These are phyloP conservation scores for Epicauta chinensis DNA, from an alignment of 1,140 invertebrate species.

Conservation along the genomic window DNA sequence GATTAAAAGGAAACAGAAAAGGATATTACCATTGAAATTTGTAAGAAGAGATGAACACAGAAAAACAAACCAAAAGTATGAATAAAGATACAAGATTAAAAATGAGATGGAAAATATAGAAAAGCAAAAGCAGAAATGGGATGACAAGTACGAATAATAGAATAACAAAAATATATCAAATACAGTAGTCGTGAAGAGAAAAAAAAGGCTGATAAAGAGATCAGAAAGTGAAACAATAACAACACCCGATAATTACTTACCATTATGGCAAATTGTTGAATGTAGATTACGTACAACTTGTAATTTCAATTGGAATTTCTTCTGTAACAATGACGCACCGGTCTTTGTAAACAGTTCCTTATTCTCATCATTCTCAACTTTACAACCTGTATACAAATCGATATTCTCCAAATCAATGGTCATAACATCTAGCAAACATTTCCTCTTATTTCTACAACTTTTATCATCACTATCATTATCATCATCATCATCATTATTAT, in stretches of 20 bases:
- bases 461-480: slow-evolving; percentile 50
- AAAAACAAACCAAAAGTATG: too few species aligned
- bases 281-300: slow-evolving; percentile 82
- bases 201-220: too few species aligned
- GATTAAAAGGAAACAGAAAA: too few species aligned
- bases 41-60: too few species aligned
- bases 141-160: too few species aligned
- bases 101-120: too few species aligned
- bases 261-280: slow-evolving; percentile 54
- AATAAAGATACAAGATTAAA: too few species aligned
- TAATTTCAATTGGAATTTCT: slow-evolving; percentile 73
- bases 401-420: slow-evolving; percentile 72
- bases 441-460: background rate
- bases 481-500: slow-evolving; percentile 33
- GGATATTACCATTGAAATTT: too few species aligned
- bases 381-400: slow-evolving; percentile 67
- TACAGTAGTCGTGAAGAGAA: too few species aligned
- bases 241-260: slow-evolving; percentile 32
- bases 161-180: too few species aligned
- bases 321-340: slow-evolving; percentile 61
- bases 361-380: slow-evolving; percentile 27
- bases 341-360: slow-evolving; percentile 45
- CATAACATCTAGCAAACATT: slow-evolving; percentile 70
- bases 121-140: too few species aligned
- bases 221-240: too few species aligned